Evolutionary conservation across 2,797 vertebrate species (phyloP).

Genomic region (Leucoraja ocellata): DNA sequence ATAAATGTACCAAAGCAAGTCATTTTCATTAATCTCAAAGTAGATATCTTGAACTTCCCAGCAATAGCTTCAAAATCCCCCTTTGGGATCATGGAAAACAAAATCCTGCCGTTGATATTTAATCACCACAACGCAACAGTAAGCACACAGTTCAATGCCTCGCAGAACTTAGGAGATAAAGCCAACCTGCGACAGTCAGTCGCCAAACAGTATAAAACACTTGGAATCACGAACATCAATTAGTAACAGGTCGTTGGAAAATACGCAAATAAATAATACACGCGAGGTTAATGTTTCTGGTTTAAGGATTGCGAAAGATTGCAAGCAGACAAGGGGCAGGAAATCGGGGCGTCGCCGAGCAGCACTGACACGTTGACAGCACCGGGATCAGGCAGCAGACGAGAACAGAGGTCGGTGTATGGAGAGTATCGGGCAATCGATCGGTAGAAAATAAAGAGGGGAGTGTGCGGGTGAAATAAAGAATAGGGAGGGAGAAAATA

Average conservation of each 20-base stretch:
- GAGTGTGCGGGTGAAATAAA: background rate
- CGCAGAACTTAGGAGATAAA: background rate
- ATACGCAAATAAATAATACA: background rate
- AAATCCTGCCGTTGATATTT: background rate
- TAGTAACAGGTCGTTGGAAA: too few relatives aligned
- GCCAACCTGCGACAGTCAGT: background rate
- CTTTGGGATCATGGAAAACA: too few relatives aligned
- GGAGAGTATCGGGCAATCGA: too few relatives aligned
- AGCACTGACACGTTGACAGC: conserved; percentile 21
- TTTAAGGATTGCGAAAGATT: background rate
- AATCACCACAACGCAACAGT: background rate
- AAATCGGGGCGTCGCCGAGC: conserved; percentile 7
- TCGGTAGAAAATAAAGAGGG: too few relatives aligned
- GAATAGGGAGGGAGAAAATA: too few relatives aligned
- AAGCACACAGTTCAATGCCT: background rate
- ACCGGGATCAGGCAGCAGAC: too few relatives aligned
- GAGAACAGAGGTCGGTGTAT: background rate
- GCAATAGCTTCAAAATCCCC: background rate
- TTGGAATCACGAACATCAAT: background rate
- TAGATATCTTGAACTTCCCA: background rate
- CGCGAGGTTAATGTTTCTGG: background rate
- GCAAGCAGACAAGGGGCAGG: background rate
- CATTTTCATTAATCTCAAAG: background rate
- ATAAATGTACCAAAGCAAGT: too few relatives aligned
- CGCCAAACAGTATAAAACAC: background rate